Conservation (phyloP, 92 coral and sea anemone genomes). For the Bergia puertoricense region DNA sequence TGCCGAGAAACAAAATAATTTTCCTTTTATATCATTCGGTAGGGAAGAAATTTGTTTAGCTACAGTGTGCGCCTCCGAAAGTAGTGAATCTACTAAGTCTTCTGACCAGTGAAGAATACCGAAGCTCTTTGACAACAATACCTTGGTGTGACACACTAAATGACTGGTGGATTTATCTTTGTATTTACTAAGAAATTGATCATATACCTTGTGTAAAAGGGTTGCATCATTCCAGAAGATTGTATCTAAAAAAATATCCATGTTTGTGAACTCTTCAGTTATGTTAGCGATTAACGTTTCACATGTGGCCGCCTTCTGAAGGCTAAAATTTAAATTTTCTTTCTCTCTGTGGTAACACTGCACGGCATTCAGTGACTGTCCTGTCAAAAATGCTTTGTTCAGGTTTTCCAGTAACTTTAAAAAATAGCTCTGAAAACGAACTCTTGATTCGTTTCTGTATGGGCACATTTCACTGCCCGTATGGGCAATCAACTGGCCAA, state of each 20-base stretch:
- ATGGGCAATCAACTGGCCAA: not conserved
- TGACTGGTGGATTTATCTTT: not conserved
- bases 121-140: conserved; percentile 4
- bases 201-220: not conserved
- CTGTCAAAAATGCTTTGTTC: not conserved
- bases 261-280: not conserved
- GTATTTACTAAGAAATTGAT: not conserved
- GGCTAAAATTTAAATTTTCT: not conserved
- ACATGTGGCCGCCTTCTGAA: not conserved
- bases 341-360: not conserved
- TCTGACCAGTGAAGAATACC: not conserved
- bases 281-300: too few relatives aligned
- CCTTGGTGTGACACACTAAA: not conserved
- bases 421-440: not conserved
- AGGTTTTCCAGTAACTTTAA: not conserved
- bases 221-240: not conserved
- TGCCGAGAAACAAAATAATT: not conserved
- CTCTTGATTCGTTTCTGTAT: not conserved
- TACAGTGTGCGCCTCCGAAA: not conserved
- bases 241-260: not conserved
- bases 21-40: not conserved
- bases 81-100: not conserved
- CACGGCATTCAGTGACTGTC: conserved; percentile 5
- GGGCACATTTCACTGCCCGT: not conserved
- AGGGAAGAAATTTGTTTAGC: not conserved